These are phyloP conservation scores for Halichoeres trimaculatus DNA, from an alignment of 2,113 vertebrate species.

Conservation along the genomic window DNA sequence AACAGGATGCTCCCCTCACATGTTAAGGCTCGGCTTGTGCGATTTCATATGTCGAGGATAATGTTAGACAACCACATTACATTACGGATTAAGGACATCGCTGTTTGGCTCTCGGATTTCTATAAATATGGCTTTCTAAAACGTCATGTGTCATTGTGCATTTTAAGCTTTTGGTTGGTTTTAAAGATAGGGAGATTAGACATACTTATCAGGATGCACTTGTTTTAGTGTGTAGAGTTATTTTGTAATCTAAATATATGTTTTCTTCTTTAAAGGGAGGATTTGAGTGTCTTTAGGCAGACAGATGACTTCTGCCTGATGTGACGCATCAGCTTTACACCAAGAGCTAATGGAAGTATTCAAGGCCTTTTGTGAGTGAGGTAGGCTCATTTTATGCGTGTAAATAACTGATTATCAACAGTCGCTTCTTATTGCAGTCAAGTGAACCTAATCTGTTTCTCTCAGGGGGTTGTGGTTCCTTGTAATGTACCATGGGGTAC, in stretches of 20 bases:
- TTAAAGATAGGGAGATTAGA: not conserved
- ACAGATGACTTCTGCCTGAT: slow-evolving; percentile 37
- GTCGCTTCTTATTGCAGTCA: not conserved
- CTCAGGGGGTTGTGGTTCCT: slow-evolving; percentile 82
- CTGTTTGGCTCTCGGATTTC: not conserved
- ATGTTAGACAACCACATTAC: not conserved
- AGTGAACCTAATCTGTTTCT: slow-evolving; percentile 2
- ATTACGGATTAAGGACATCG: slow-evolving; percentile 12
- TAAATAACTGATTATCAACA: no score
- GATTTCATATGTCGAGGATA: not conserved
- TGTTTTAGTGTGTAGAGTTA: no score
- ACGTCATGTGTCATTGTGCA: not conserved
- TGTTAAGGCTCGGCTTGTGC: not conserved
- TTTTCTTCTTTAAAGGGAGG: slow-evolving; percentile 21
- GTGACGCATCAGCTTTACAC: slow-evolving; percentile 37
- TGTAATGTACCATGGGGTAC: slow-evolving; percentile 99
- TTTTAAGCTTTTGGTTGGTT: not conserved
- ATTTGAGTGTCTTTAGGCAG: slow-evolving; percentile 14
- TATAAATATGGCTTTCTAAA: not conserved
- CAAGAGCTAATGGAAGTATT: slow-evolving; percentile 72
- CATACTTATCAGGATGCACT: not conserved
- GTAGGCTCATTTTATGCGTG: slow-evolving; percentile 17
- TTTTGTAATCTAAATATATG: no score
- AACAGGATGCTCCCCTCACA: slow-evolving; percentile 2
- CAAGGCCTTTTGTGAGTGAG: slow-evolving; percentile 69